These are phyloP conservation scores for Mythimna vitellina DNA, from an alignment of 2,888 invertebrate species.

Conservation along the genomic window DNA sequence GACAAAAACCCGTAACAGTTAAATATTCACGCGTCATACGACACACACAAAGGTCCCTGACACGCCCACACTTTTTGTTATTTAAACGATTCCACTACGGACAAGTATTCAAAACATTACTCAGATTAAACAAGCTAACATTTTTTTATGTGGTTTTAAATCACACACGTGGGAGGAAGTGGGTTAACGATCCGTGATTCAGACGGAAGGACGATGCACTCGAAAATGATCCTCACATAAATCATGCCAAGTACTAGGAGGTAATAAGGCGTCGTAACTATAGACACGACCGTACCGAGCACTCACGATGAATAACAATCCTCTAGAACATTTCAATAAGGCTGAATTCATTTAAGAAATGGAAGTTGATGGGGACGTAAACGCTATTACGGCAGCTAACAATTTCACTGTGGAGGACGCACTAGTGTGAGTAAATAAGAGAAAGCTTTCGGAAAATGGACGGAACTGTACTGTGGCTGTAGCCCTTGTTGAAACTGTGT, in stretches of 20 bases:
- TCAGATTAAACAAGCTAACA: conserved; percentile 55
- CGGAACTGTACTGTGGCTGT: conserved; percentile 25
- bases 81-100: conserved; percentile 66
- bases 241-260: conserved; percentile 40
- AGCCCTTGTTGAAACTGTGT: conserved; percentile 35
- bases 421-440: conserved; percentile 47
- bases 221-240: conserved; percentile 54
- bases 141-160: conserved; percentile 64
- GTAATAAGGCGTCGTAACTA: conserved; percentile 42
- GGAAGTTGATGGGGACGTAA: conserved; percentile 38
- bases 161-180: conserved; percentile 78
- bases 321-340: conserved; percentile 31
- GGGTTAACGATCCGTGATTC: conserved; percentile 83
- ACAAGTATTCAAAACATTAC: conserved; percentile 61
- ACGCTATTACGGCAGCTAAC: conserved; percentile 31
- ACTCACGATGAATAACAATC: conserved; percentile 40
- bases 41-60: conserved; percentile 65
- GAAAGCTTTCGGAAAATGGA: conserved; percentile 43
- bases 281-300: conserved; percentile 27
- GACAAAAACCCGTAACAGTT: conserved; percentile 44
- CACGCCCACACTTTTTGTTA: conserved; percentile 70
- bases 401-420: conserved; percentile 26
- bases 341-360: conserved; percentile 48
- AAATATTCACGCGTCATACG: conserved; percentile 58
- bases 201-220: conserved; percentile 74